Conservation (phyloP, 2,113 vertebrate species). For the Chlorodrepanis virens region DNA sequence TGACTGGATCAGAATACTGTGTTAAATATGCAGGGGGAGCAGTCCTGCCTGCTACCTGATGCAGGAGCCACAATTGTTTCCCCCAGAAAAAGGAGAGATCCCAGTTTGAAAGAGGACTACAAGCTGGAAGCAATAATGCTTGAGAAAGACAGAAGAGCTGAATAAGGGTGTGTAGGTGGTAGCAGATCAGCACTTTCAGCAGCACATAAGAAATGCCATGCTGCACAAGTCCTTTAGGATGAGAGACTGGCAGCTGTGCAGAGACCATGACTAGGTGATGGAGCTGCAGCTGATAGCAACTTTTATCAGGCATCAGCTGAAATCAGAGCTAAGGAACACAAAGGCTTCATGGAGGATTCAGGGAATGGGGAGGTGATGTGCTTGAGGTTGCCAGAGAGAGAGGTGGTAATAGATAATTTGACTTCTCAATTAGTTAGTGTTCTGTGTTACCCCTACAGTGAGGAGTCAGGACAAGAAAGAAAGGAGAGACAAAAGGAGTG, state of each 20-base stretch:
- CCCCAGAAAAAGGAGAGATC: background rate
- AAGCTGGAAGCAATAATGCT: background rate
- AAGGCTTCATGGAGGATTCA: accelerated
- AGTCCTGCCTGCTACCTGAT: constrained; percentile 40
- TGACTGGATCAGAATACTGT: constrained; percentile 10
- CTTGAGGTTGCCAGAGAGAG: accelerated
- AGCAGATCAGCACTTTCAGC: background rate
- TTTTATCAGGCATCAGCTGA: background rate
- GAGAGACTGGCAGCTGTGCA: background rate
- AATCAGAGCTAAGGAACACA: background rate
- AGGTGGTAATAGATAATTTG: accelerated
- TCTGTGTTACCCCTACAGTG: accelerated
- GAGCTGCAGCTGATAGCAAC: background rate
- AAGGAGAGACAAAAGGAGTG: background rate
- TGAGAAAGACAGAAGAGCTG: background rate
- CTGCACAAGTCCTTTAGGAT: background rate
- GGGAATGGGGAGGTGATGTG: accelerated
- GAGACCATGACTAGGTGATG: background rate
- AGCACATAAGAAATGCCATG: background rate
- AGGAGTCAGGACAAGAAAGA: background rate
- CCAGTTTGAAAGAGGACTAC: background rate
- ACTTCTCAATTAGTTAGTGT: background rate
- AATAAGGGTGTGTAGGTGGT: background rate
- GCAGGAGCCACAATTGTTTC: constrained; percentile 26
- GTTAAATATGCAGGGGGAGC: constrained; percentile 18